Base-by-base conservation (phyloP, 2,113 vertebrate genomes). In the Caranx ignobilis region DNA sequence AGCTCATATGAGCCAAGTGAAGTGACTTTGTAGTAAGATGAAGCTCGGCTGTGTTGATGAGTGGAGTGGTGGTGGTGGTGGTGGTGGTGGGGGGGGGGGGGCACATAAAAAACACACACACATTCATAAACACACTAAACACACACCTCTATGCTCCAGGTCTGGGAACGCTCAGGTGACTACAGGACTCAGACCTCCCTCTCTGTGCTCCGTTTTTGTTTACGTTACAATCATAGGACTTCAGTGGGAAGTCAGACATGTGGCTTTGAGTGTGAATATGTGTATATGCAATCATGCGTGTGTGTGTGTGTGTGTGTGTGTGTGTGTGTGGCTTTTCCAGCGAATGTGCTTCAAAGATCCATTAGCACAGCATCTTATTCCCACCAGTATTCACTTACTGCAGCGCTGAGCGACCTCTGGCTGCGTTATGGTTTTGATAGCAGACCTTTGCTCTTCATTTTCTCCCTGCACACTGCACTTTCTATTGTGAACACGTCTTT, bases 251-350 rank as follows among this genome's bases (percentile, higher is more conserved):
- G 83, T 55, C 6, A 13, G 79, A 79, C 81, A 62, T 79, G 84
- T 63, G 75, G 87, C 92, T 92, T 83, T 72, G 79, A 90, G 87
- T 90, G 41, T 92, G 91, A 93, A 89, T 89, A 82, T 89, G 86
- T 52, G 71, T 66, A 26, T 56, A 21, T 67, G 71, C 65, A 73
- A 48, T 65, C 35, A 45, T 18, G 4, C 21, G 48, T 69, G 56
- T 45, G 68, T 61, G 39, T 91, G 83, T 89, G 60, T 94, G 88
- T 63, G 50, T 81, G 66, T 91, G 87, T 85, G 85, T 89, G n/a
- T 94, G 90, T 94, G 93, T 95, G 92, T 93, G 95, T 95, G 94
- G 93, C 92, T 94, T 95, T 95, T 90, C 93, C 93, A 90, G 84
- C 89, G 93, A 94, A 94, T 94, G 93, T 94, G 94, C 94, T 93